These are phyloP conservation scores for Brachionus asplanchnoidis DNA, from an alignment of 1,140 invertebrate genomes.

Conservation along the genomic window DNA sequence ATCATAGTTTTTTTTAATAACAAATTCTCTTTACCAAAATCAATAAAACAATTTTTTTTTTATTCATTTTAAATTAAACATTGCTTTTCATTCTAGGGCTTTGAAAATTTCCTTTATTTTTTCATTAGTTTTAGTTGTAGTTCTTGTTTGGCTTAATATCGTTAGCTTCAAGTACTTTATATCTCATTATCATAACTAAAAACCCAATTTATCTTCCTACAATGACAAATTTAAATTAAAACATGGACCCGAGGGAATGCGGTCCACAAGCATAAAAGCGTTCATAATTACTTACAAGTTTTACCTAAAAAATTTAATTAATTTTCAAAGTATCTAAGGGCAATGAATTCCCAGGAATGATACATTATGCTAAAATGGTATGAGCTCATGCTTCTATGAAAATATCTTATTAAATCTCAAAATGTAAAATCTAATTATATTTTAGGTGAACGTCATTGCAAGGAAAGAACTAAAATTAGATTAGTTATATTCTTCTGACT, in stretches of 20 bases:
- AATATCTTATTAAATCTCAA: not conserved
- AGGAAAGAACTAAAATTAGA: not conserved
- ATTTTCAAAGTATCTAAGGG: not conserved
- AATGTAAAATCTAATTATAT: not conserved
- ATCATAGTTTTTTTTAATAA: not conserved
- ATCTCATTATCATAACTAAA: not conserved
- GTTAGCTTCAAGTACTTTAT: not conserved
- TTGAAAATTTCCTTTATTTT: not conserved
- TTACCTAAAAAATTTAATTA: not conserved
- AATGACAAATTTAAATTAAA: not conserved
- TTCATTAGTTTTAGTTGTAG: conserved; percentile 30
- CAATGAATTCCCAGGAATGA: not conserved
- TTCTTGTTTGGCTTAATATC: not conserved
- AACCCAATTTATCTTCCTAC: not conserved
- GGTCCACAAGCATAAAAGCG: not conserved
- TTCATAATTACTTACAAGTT: not conserved
- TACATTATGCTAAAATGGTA: not conserved
- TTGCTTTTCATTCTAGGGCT: not conserved
- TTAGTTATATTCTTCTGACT: not conserved
- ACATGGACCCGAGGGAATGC: not conserved
- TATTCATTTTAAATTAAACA: not conserved
- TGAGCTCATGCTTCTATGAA: not conserved
- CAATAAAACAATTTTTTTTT: conserved; percentile 27
- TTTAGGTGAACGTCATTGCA: not conserved
- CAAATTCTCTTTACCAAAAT: not conserved